These are phyloP conservation scores for Stenurella melanura DNA, from an alignment of 2,888 invertebrate genomes.

Conservation along the genomic window DNA sequence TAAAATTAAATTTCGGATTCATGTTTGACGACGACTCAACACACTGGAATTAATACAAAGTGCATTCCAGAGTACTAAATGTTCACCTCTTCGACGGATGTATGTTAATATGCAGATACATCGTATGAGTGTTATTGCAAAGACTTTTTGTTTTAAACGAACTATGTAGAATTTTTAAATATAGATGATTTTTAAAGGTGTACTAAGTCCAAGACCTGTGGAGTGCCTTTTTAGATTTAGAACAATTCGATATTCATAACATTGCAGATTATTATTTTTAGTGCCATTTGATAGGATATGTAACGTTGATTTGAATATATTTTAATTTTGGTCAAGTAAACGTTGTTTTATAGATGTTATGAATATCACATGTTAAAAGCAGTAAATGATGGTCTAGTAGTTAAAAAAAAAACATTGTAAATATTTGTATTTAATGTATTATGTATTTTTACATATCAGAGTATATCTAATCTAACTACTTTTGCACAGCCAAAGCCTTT, in stretches of 20 bases:
- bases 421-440: conserved; percentile 64
- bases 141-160: too few species aligned
- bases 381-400: conserved; percentile 58
- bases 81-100: too few species aligned
- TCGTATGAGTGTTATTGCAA: too few species aligned
- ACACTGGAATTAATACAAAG: too few species aligned
- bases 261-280: conserved; percentile 45
- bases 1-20: too few species aligned
- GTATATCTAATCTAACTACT: conserved; percentile 60
- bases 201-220: conserved; percentile 65
- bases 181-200: conserved; percentile 43
- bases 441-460: conserved; percentile 70
- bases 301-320: background rate
- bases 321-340: conserved; percentile 33
- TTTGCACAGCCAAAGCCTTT: conserved; percentile 63
- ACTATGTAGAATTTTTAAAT: background rate
- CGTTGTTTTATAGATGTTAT: conserved; percentile 40
- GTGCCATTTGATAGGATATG: conserved; percentile 48
- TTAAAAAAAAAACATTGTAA: conserved; percentile 57
- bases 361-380: conserved; percentile 42
- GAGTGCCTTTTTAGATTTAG: conserved; percentile 68
- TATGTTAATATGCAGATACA: too few species aligned
- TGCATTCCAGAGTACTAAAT: too few species aligned
- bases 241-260: conserved; percentile 43
- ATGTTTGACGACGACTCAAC: too few species aligned